Evolutionary conservation across 2,888 invertebrate species (phyloP).

Genomic region (Drosophila mayaguana): DNA sequence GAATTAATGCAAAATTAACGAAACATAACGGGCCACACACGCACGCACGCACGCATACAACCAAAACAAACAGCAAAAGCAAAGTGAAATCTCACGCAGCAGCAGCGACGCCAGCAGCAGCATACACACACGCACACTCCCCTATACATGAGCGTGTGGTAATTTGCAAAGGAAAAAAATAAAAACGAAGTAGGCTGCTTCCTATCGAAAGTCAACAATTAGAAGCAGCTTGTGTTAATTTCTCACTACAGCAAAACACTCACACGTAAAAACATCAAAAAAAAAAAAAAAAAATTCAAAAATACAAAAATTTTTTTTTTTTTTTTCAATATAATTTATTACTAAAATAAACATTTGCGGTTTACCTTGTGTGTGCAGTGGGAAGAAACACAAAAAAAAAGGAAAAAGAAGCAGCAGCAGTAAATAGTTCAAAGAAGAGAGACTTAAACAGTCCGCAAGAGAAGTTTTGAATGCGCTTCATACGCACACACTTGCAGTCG

Average conservation of each 20-base stretch:
- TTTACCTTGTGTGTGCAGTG: slow-evolving; percentile 58
- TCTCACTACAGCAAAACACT: neutral
- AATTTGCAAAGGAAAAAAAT: slow-evolving; percentile 3
- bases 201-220: slow-evolving; percentile 9
- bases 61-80: slow-evolving; percentile 42
- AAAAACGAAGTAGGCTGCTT: neutral
- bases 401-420: slow-evolving; percentile 23
- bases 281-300: neutral
- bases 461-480: slow-evolving; percentile 28
- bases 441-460: slow-evolving; percentile 1
- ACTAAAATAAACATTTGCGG: slow-evolving; percentile 41
- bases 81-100: slow-evolving; percentile 73
- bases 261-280: neutral
- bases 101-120: slow-evolving; percentile 27
- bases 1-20: slow-evolving; percentile 30
- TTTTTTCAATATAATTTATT: neutral
- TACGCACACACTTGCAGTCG: slow-evolving; percentile 22
- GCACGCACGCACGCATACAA: neutral
- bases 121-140: neutral
- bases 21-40: slow-evolving; percentile 45
- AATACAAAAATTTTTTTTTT: too few species aligned
- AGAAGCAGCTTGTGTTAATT: neutral
- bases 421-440: slow-evolving; percentile 27
- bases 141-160: neutral
- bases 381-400: slow-evolving; percentile 27